Conservation (phyloP, 2,888 invertebrate genomes). For the Macrosoma leucophasiata region DNA sequence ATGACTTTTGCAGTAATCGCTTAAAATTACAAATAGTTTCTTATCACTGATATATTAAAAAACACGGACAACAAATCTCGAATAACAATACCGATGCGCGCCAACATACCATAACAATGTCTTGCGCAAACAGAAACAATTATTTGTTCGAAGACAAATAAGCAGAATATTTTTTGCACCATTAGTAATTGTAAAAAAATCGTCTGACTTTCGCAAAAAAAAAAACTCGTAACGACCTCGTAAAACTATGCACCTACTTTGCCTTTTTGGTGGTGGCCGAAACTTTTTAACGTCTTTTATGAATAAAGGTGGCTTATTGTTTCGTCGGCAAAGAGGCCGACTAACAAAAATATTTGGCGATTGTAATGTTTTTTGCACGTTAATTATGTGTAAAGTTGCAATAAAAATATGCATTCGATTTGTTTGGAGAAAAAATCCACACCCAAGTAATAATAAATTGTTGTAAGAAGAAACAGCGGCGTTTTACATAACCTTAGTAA, state of each 20-base stretch:
- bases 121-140: slow-evolving; percentile 48
- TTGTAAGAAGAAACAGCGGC: too few relatives aligned
- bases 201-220: slow-evolving; percentile 49
- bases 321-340: slow-evolving; percentile 37
- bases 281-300: slow-evolving; percentile 34
- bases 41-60: too few relatives aligned
- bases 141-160: slow-evolving; percentile 38
- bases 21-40: too few relatives aligned
- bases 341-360: too few relatives aligned
- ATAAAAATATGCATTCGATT: too few relatives aligned
- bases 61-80: slow-evolving; percentile 21
- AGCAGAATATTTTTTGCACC: slow-evolving; percentile 54
- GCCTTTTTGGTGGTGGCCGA: slow-evolving; percentile 39
- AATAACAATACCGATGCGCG: slow-evolving; percentile 30
- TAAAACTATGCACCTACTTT: slow-evolving; percentile 29
- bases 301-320: slow-evolving; percentile 32
- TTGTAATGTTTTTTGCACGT: too few relatives aligned
- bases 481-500: too few relatives aligned
- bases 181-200: slow-evolving; percentile 43
- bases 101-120: slow-evolving; percentile 33
- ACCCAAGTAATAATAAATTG: too few relatives aligned
- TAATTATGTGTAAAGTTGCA: too few relatives aligned
- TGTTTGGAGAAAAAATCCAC: too few relatives aligned
- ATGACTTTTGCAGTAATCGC: too few relatives aligned
- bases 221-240: slow-evolving; percentile 30